Evolutionary conservation across 1,140 invertebrate genomes (phyloP), one percentile per base, ranked within the genome.

Genomic region (Platyscapa corneri): DNA sequence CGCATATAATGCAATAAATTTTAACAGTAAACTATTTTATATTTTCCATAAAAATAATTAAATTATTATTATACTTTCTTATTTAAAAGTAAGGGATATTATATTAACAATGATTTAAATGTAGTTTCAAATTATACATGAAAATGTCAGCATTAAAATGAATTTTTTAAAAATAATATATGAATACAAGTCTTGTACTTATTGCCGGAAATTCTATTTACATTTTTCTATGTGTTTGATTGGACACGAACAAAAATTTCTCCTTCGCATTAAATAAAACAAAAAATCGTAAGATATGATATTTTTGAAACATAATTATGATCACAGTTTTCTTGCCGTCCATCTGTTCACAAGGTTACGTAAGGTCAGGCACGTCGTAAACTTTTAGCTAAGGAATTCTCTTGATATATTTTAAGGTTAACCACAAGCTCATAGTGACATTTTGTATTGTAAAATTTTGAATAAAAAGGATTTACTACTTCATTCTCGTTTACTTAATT

Each of bases 321-420:
- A 72, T 72, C 34, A 72, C 5, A 72, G 32, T 20, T 37, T 72
- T 72, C 20, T 39, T 34, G 34, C 23, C 27, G 12, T 3, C 34
- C 23, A 32, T 37, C 65, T 30, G 67, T 72, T 39, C 34, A 39
- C 5, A 23, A 72, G 67, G 2, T 72, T 72, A 72, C 67, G 37
- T n/a, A n/a, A n/a, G n/a, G n/a, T 72, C 18, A 72, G 34, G 20
- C 67, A 34, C 39, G 67, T 72, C 34, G 67, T 72, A 72, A 12
- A 72, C 34, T 20, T 72, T 39, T 72, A 18, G 67, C 23, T 72
- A 37, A 72, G 14, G 67, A 72, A 72, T 72, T 7, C 6, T 39
- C 34, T 72, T 72, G 37, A 72, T 72, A 12, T 72, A 72, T 72
- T 72, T 72, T 72, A 72, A 72, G 67, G 67, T 72, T 72, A 72